Base-by-base conservation (phyloP, 2,888 invertebrate species). In the Amblyjoppa fuscipennis region DNA sequence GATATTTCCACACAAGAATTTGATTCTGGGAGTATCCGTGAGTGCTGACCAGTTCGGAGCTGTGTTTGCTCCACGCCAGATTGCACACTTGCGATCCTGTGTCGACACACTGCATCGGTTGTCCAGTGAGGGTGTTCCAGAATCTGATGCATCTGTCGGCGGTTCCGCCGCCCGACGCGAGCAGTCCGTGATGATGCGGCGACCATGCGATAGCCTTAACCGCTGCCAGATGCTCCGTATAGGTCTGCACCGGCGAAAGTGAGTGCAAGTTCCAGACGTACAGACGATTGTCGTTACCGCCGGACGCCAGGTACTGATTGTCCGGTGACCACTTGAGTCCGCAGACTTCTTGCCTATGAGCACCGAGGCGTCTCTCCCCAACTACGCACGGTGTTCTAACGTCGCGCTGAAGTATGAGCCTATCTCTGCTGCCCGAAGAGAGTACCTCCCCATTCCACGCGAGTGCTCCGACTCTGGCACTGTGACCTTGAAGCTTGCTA, bases 141-240 rank as follows among this genome's bases (percentile, higher is more conserved):
- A 99, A 99, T 28, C 99, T 96, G 87, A 99, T 99, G 93, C 98
- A 98, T 38, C 99, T 95, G 95, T 99, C 99, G 0, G 99, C 99
- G 0, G 99, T 99, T n/a, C 99, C 99, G n/a, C 99, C 99, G 66
- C 99, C 99, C 56, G 98, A 98, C 0, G 99, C 99, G 85, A 99
- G 94, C 74, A 99, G 95, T 0, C 99, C 99, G 94, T 99, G 99
- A 94, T 99, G 99, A 95, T 99, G 99, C 0, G 99, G 99, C 1
- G 99, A 99, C 99, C 99, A 99, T 31, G 99, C 99, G 89, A 99
- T 99, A 0, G 99, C 99, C 94, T 99, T 99, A 11, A 99, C 99
- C 0, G 99, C 99, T 0, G 99, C 99, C 94, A 98, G 96, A 95
- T 99, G 99, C 89, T 99, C 98, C 0, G 98, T 98, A 94, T 99